These are phyloP conservation scores for Andrena bucephala DNA, from an alignment of 2,888 invertebrate species.

Conservation along the genomic window DNA sequence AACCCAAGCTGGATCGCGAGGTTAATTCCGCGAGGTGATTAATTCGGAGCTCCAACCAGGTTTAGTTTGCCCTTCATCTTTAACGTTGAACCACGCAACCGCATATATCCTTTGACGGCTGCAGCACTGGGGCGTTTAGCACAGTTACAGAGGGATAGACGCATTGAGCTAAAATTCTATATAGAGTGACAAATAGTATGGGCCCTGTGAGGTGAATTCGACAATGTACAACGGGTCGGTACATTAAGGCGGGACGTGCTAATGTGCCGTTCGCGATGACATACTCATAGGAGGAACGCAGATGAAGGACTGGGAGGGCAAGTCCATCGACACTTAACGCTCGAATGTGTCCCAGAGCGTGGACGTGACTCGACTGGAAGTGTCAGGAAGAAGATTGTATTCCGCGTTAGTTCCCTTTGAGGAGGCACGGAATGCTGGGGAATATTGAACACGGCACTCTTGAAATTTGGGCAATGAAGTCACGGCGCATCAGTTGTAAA, in stretches of 20 bases:
- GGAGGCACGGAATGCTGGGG: not conserved
- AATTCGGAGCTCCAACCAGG: no score
- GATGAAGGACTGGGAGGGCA: constrained; percentile 19
- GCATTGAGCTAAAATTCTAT: constrained; percentile 11
- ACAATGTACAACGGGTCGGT: constrained; percentile 23
- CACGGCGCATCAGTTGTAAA: not conserved
- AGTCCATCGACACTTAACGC: constrained; percentile 49
- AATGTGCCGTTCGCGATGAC: constrained; percentile 41
- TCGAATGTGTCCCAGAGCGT: constrained; percentile 39
- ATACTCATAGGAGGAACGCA: constrained; percentile 32
- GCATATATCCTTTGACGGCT: constrained; percentile 6
- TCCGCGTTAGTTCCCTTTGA: constrained; percentile 31
- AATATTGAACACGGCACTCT: constrained; percentile 11
- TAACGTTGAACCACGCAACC: not conserved
- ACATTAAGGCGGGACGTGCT: constrained; percentile 47
- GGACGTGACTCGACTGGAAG: constrained; percentile 45
- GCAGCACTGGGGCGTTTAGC: not conserved
- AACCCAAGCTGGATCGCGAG: no score
- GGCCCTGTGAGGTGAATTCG: constrained; percentile 14
- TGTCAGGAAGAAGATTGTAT: constrained; percentile 9
- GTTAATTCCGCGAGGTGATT: no score
- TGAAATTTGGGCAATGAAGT: constrained; percentile 11
- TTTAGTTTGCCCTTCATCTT: no score
- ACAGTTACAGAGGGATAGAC: not conserved
- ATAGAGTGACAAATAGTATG: constrained; percentile 21